phyloP scores from a whole-genome alignment of 2,113 vertebrate species.

The Cepphus grylle region DNA sequence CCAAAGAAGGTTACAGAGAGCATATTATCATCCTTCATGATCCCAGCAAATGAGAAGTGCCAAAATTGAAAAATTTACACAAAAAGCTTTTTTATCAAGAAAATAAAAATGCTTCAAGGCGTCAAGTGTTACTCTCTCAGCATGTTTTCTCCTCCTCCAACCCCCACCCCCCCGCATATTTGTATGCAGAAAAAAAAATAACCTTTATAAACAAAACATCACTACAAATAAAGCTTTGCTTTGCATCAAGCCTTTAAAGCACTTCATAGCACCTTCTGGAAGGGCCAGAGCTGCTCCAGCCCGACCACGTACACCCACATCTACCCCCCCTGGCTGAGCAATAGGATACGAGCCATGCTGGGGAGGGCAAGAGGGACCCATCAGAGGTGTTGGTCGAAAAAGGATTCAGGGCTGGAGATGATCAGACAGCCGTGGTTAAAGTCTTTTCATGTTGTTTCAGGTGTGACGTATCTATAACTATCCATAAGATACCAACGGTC shows the following conservation, averaged over 20 bases:
- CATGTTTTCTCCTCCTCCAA: not conserved
- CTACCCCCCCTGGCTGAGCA: not conserved
- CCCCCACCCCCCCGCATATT: not conserved
- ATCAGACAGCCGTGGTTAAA: not conserved
- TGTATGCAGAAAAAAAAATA: not conserved
- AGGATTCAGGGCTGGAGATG: not conserved
- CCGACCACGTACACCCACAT: not conserved
- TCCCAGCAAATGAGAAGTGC: slow-evolving; percentile 18
- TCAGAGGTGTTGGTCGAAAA: not conserved
- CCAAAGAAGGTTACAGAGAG: not conserved
- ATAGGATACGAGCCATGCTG: not conserved
- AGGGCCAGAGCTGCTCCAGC: not conserved
- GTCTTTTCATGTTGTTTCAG: not conserved
- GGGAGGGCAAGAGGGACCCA: not conserved
- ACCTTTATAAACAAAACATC: not conserved
- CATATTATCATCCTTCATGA: not conserved
- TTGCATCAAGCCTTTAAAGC: not conserved
- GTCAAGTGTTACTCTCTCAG: not conserved
- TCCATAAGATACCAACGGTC: accelerated
- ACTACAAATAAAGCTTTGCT: not conserved
- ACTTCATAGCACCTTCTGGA: not conserved
- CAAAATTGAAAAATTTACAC: slow-evolving; percentile 8
- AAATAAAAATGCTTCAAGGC: not conserved
- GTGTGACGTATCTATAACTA: not conserved
- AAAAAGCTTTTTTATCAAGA: not conserved